Percentiles rank a stretch among this genome's conserved stretches.
Evolutionary conservation across 35 echinoderm and acorn worm species (phyloP).

Genomic region (Stichopus chloronotus): DNA sequence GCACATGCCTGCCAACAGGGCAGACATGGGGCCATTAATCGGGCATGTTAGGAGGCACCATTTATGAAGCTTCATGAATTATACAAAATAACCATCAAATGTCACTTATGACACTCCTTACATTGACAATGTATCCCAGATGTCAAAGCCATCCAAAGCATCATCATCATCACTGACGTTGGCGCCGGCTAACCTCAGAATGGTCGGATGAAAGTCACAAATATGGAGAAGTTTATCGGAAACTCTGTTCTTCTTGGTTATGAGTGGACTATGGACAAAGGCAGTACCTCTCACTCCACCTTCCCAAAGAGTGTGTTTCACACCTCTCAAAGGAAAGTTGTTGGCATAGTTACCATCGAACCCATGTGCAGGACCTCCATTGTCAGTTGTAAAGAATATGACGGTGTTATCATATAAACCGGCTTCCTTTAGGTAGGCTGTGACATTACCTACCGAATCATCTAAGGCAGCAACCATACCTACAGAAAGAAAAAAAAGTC

Average conservation of each 20-base stretch:
- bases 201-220: slow-evolving; percentile 88
- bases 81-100: too few species aligned
- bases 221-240: slow-evolving; percentile 80
- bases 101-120: slow-evolving; percentile 3
- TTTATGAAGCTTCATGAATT: too few species aligned
- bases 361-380: slow-evolving; percentile 83
- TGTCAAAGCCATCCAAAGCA: slow-evolving; percentile 72
- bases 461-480: slow-evolving; percentile 94
- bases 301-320: slow-evolving; percentile 87
- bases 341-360: slow-evolving; percentile 89
- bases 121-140: slow-evolving; percentile 86
- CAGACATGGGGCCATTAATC: too few species aligned
- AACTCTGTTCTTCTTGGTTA: slow-evolving; percentile 72
- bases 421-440: slow-evolving; percentile 70
- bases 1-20: too few species aligned
- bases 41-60: too few species aligned
- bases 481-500: not conserved
- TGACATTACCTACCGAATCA: slow-evolving; percentile 91
- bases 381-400: slow-evolving; percentile 94
- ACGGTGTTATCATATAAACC: slow-evolving; percentile 84
- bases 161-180: slow-evolving; percentile 40
- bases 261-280: slow-evolving; percentile 78
- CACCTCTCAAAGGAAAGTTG: slow-evolving; percentile 84
- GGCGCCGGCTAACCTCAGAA: slow-evolving; percentile 84
- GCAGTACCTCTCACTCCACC: slow-evolving; percentile 80